Conservation (phyloP, 2,888 invertebrate genomes). For the Synanthedon vespiformis region DNA sequence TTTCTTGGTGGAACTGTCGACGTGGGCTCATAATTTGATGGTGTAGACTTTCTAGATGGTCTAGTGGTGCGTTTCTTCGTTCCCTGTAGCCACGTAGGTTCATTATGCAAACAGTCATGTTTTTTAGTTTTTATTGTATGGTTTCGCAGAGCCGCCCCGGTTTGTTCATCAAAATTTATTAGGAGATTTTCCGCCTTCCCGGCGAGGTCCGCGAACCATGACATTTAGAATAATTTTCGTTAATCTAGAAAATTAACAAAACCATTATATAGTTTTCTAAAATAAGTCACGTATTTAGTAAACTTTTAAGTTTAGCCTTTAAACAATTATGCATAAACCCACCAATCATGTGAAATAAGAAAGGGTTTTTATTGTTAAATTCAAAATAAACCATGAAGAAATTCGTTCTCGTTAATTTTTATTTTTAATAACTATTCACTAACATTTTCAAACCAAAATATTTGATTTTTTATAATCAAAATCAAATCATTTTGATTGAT, state of each 20-base stretch:
- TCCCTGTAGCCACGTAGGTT: constrained; percentile 13
- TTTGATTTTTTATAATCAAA: too few relatives aligned
- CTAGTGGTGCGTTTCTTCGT: constrained; percentile 26
- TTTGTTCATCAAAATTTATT: constrained; percentile 80
- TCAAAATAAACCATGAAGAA: too few relatives aligned
- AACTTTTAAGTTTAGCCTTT: neutral
- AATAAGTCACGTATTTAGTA: neutral
- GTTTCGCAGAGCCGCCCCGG: constrained; percentile 73
- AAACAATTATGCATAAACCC: too few relatives aligned
- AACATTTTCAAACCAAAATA: too few relatives aligned
- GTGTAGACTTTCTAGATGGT: constrained; percentile 20
- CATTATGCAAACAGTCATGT: constrained; percentile 19
- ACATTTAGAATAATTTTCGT: constrained; percentile 53
- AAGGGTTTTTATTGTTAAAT: too few relatives aligned
- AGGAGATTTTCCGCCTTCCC: constrained; percentile 81
- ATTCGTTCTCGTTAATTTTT: too few relatives aligned
- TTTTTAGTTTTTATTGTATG: constrained; percentile 32
- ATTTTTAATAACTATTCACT: too few relatives aligned
- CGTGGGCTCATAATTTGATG: constrained; percentile 7
- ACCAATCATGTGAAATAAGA: too few relatives aligned
- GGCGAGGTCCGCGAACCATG: constrained; percentile 80
- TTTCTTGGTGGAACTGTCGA: constrained; percentile 12
- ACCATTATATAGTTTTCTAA: constrained; percentile 4
- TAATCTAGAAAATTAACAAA: constrained; percentile 1
- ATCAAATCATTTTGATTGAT: too few relatives aligned